Percentiles rank a stretch among this genome's conserved stretches.
Conservation (phyloP, 1,140 invertebrate species). For the Philopotamus ludificatus region DNA sequence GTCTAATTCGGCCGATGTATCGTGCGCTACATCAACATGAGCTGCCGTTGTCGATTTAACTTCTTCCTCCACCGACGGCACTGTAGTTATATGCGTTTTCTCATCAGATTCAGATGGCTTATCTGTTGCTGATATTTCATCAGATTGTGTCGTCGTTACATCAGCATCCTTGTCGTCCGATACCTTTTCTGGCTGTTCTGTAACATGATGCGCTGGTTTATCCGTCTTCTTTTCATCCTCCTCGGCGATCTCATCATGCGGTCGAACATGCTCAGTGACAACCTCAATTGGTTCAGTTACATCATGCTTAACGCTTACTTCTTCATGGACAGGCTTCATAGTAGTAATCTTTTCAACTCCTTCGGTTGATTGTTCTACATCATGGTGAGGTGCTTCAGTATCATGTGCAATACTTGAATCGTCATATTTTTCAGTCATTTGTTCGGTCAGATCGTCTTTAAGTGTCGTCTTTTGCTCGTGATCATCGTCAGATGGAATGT, state of each 20-base stretch:
- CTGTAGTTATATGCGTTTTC: background rate
- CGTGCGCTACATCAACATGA: too few relatives aligned
- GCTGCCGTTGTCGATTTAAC: background rate
- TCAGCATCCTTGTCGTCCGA: background rate
- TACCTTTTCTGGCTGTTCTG: background rate
- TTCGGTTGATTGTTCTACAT: conserved; percentile 11
- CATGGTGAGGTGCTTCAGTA: background rate
- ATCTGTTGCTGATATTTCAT: conserved; percentile 15
- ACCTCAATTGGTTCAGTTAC: background rate
- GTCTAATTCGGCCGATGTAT: too few relatives aligned
- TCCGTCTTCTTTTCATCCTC: background rate
- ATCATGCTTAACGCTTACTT: too few relatives aligned
- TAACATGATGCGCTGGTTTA: conserved; percentile 12
- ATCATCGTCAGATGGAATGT: too few relatives aligned
- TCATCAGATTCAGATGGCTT: conserved; percentile 13
- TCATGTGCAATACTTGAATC: background rate
- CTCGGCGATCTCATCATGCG: background rate
- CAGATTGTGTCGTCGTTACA: conserved; percentile 1
- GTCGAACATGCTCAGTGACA: background rate
- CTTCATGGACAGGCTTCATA: background rate
- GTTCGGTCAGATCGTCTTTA: background rate
- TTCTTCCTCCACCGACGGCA: background rate
- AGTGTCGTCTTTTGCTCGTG: background rate
- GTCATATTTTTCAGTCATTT: background rate
- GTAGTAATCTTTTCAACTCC: conserved; percentile 13